Evolutionary conservation across 30 jellyfish, hydroid and myxozoan genomes (phyloP), one percentile per base, ranked within the genome.

Genomic region (Calvadosia cruxmelitensis): DNA sequence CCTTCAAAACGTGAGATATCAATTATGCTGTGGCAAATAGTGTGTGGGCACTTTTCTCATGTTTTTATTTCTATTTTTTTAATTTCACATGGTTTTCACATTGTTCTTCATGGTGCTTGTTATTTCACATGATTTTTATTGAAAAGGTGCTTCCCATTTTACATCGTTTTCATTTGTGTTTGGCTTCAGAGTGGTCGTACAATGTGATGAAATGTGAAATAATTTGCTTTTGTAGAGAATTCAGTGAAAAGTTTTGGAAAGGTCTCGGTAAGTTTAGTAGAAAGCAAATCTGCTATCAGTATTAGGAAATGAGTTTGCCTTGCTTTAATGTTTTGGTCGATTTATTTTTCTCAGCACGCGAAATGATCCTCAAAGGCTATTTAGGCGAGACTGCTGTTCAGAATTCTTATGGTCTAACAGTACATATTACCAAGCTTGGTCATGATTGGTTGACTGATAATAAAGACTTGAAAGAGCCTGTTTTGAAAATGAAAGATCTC

Each of bases 221-320:
- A n/a, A n/a, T n/a, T n/a, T n/a, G n/a, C n/a, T n/a, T n/a, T n/a
- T n/a, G n/a, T n/a, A n/a, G n/a, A n/a, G n/a, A n/a, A n/a, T n/a
- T n/a, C n/a, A 42, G 57, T 42, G 57, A 42, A 42, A 42, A 42
- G 57, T 42, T 42, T 42, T 42, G 57, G 57, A 42, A 42, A 42
- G 10, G 15, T 5, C 20, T 42, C 10, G 57, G 57, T 42, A 42
- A 42, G 20, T 42, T 42, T 42, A 42, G 10, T 42, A 42, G 10
- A 10, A 42, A 42, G 10, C 20, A 42, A 5, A 42, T 5, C 20
- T 42, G 57, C 57, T 42, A 42, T 42, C 10, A 42, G 15, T 42
- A 42, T 5, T 42, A 20, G 10, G 57, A 42, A 5, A 5, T 42
- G 57, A 5, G 57, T 42, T 20, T 42, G 57, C 20, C 10, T 42